Conservation (phyloP, 64 coral and sea anemone genomes). For the Montipora cactus region DNA sequence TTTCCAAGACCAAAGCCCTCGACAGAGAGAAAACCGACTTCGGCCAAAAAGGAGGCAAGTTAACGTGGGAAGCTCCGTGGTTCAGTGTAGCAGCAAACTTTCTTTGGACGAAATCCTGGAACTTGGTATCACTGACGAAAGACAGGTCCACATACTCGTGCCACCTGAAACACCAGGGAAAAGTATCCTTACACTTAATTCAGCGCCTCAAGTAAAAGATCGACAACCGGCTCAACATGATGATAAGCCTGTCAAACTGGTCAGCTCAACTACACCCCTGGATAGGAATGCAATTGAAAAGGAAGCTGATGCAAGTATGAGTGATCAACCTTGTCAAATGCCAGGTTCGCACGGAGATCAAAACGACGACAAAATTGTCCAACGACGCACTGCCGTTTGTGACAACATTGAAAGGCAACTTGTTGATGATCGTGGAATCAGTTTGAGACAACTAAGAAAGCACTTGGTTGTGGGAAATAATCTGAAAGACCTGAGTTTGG, state of each 20-base stretch:
- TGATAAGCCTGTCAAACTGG: not conserved
- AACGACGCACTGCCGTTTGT: conserved; percentile 54
- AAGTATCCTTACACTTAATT: too few relatives aligned
- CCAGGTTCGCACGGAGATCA: not conserved
- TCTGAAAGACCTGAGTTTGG: conserved; percentile 45
- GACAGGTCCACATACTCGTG: not conserved
- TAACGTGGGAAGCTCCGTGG: not conserved
- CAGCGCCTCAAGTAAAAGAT: not conserved
- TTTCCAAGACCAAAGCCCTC: too few relatives aligned
- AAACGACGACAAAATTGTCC: conserved; percentile 9
- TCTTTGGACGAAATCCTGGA: not conserved
- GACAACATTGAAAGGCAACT: conserved; percentile 74
- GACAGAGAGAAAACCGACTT: not conserved
- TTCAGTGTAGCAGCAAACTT: not conserved
- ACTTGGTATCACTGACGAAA: not conserved
- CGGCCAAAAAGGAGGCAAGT: not conserved
- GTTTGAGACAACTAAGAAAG: conserved; percentile 57
- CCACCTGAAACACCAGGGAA: not conserved
- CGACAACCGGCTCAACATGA: not conserved
- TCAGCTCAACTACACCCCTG: not conserved
- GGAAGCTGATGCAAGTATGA: too few relatives aligned
- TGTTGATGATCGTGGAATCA: conserved; percentile 33
- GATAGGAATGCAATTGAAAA: not conserved
- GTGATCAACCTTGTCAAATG: not conserved
- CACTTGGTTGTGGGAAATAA: conserved; percentile 43